phyloP scores from a whole-genome alignment of 1,140 invertebrate genomes.

The Orchestia grillus region DNA sequence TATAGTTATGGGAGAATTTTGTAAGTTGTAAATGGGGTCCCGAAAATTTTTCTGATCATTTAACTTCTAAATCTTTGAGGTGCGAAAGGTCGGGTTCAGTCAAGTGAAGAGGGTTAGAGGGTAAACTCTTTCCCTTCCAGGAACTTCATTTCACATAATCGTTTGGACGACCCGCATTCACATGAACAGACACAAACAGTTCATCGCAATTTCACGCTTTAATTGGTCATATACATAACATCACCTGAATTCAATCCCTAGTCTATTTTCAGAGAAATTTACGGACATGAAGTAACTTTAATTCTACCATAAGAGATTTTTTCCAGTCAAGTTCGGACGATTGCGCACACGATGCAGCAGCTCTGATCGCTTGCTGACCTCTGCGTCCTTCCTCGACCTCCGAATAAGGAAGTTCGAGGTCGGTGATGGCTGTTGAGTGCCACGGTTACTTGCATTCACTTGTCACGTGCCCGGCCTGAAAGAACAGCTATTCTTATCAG shows the following conservation, averaged over 20 bases:
- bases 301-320: no score
- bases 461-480: neutral
- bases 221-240: neutral
- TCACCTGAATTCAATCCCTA: neutral
- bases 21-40: neutral
- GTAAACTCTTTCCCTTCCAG: neutral
- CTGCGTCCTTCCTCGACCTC: neutral
- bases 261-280: no score
- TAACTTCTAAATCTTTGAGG: no score
- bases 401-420: neutral
- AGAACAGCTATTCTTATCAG: neutral
- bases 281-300: no score
- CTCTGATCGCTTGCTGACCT: neutral
- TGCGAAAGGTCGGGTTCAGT: no score
- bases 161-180: no score
- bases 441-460: neutral
- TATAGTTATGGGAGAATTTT: neutral
- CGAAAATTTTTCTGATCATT: neutral
- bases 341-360: neutral
- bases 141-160: no score
- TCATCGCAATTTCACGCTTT: no score
- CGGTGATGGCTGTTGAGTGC: neutral
- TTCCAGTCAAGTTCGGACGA: no score
- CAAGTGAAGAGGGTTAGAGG: neutral
- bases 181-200: no score